Conservation (phyloP, 1,140 invertebrate species). For the Calycopis cecrops region DNA sequence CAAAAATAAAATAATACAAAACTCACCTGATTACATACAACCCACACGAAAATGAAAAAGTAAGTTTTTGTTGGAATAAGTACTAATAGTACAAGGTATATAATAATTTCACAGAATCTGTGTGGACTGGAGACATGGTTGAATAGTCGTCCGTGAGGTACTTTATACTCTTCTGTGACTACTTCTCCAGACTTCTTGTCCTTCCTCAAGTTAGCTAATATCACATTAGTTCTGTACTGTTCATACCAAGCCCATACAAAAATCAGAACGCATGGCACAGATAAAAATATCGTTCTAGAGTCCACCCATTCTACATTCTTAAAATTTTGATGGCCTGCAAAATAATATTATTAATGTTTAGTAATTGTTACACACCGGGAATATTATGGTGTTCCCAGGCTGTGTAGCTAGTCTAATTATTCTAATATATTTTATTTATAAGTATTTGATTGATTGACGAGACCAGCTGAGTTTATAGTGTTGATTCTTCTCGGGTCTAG, state of each 20-base stretch:
- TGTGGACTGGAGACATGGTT: conserved; percentile 88
- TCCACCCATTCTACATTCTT: conserved; percentile 47
- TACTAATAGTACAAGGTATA: conserved; percentile 83
- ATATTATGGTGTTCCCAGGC: too few relatives aligned
- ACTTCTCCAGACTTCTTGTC: conserved; percentile 78
- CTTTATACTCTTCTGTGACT: conserved; percentile 81
- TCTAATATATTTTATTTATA: too few relatives aligned
- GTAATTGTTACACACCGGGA: too few relatives aligned
- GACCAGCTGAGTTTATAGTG: too few relatives aligned
- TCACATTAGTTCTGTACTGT: conserved; percentile 82
- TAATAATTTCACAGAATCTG: conserved; percentile 87
- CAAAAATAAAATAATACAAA: conserved; percentile 4
- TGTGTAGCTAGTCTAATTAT: too few relatives aligned
- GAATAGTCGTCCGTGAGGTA: conserved; percentile 88
- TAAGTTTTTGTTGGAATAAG: conserved; percentile 70
- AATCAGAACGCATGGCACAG: conserved; percentile 72
- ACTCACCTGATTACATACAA: conserved; percentile 86
- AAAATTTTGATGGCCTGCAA: conserved; percentile 44
- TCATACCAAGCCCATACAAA: conserved; percentile 82
- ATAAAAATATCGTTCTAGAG: conserved; percentile 46
- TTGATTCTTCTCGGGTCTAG: too few relatives aligned
- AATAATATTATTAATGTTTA: conserved; percentile 3
- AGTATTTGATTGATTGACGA: too few relatives aligned
- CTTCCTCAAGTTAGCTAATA: conserved; percentile 83
- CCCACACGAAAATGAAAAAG: conserved; percentile 78